Evolutionary conservation across 2,888 invertebrate genomes (phyloP), one percentile per base, ranked within the genome.

Genomic region (Stratiomys singularior): DNA sequence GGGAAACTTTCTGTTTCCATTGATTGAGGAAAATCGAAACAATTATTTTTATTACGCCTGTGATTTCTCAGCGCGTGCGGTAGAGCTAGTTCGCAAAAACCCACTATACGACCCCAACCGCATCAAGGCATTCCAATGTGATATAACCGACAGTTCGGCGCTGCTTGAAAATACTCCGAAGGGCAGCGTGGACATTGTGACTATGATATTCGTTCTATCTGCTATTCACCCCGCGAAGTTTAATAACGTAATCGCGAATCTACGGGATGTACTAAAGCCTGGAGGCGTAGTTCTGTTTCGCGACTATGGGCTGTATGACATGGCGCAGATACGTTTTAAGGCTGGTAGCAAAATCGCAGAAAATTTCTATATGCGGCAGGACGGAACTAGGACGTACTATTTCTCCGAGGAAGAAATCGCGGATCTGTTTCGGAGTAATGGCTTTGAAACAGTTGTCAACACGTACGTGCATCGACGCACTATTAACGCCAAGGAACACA

Each of bases 221-320:
- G 96, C 99, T 0, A 93, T 99, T 81, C 93, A 96, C 87, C 99
- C 99, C 0, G 89, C 92, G 0, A 94, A 95, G 84, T 96, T 96
- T 90, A 78, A 83, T 1, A 86, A 84, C 71, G 93, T 92, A 0
- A 86, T 91, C 0, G 83, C 86, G 18, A 94, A 94, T 83, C 88
- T 98, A 0, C 90, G 87, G 80, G 87, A 89, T 76, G 88, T 92
- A 0, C 87, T 95, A 0, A 91, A 89, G 56, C 91, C 93, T 0
- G 96, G 94, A 1, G 98, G 98, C 0, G 85, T 94, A 46, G 85
- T 99, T 1, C 86, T 99, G 21, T 93, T 99, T 81, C 88, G 99
- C 79, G 99, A 99, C 87, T 99, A 99, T 86, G 99, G 97, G 0
- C 88, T 96, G 0, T 94, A 97, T 84, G 99, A 99, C 85, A 96